phyloP scores from a whole-genome alignment of 2,113 vertebrate genomes.

The Zingel zingel region DNA sequence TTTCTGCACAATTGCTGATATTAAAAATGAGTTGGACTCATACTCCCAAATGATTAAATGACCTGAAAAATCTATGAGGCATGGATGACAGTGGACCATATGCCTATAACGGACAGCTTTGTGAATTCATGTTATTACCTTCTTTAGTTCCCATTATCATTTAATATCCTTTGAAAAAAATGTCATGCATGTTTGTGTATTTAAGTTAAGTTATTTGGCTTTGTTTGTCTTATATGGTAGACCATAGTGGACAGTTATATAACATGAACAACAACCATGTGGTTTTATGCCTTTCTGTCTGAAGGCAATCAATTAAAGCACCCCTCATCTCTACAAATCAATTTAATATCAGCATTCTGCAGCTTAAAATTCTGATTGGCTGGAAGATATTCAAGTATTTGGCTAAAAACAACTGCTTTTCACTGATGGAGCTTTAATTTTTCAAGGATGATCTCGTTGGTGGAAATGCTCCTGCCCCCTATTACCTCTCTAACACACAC shows the following conservation, averaged over 20 bases:
- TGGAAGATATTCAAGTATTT: not conserved
- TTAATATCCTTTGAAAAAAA: too few relatives aligned
- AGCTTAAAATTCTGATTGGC: constrained; percentile 1
- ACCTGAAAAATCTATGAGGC: constrained; percentile 45
- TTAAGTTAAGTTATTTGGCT: not conserved
- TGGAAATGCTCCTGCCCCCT: constrained; percentile 31
- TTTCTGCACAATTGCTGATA: constrained; percentile 36
- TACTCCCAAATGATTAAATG: constrained; percentile 62
- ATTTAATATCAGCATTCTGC: constrained; percentile 8
- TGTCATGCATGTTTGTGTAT: not conserved
- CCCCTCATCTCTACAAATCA: not conserved
- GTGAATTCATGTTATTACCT: constrained; percentile 30
- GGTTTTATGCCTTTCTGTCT: not conserved
- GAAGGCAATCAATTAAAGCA: constrained; percentile 2
- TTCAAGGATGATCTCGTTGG: constrained; percentile 34
- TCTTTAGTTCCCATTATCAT: not conserved
- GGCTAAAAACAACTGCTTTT: constrained; percentile 6
- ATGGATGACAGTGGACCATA: constrained; percentile 31
- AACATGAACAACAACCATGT: not conserved
- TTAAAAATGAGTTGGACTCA: constrained; percentile 40
- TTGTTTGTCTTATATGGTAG: not conserved
- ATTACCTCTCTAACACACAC: constrained; percentile 41
- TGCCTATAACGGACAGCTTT: constrained; percentile 5
- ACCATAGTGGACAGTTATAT: not conserved
- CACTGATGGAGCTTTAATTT: constrained; percentile 34